phyloP scores from a whole-genome alignment of 2,797 vertebrate species.

The Oryzias sinensis region DNA sequence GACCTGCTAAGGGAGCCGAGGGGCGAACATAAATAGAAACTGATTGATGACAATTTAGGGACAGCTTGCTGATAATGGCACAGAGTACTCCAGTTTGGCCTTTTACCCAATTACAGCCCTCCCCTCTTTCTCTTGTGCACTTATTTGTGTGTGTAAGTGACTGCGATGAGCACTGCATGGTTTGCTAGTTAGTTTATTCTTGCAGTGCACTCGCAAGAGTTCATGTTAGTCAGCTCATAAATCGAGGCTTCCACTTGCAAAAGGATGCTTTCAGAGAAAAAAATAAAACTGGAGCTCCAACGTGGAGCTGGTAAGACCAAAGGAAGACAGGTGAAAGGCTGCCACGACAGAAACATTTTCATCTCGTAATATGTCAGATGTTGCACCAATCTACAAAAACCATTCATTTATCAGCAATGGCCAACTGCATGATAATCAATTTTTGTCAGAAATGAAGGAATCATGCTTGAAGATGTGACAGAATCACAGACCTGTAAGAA shows the following conservation, averaged over 20 bases:
- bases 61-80: slow-evolving; percentile 31
- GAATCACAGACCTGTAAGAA: no score
- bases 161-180: background rate
- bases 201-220: slow-evolving; percentile 6
- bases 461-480: no score
- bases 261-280: slow-evolving; percentile 2
- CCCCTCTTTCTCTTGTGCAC: background rate
- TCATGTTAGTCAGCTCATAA: slow-evolving; percentile 9
- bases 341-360: no score
- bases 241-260: background rate
- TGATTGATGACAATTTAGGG: slow-evolving; percentile 32
- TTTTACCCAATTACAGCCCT: slow-evolving; percentile 43
- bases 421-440: no score
- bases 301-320: no score
- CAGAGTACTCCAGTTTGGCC: slow-evolving; percentile 41
- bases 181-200: slow-evolving; percentile 11
- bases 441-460: no score
- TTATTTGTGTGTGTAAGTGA: background rate
- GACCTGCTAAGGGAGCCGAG: slow-evolving; percentile 18
- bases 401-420: no score
- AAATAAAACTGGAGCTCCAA: no score
- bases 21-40: slow-evolving; percentile 40
- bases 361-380: no score
- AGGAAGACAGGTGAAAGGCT: background rate
- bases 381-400: no score